Base-by-base conservation (phyloP, 2,888 invertebrate genomes). In the Eupithecia vulgata region DNA sequence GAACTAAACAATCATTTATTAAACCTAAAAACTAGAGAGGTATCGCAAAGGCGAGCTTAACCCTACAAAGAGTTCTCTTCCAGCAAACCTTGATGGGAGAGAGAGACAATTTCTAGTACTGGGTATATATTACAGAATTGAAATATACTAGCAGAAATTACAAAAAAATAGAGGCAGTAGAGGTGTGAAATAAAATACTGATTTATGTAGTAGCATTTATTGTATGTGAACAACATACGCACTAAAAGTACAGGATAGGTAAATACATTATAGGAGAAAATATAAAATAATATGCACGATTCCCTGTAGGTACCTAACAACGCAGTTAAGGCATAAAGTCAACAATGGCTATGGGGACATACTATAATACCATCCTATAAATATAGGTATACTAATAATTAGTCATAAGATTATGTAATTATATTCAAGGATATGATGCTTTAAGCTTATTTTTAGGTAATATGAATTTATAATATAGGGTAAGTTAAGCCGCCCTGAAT, bases 241-340 rank as follows among this genome's bases (percentile, higher is more conserved):
- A 79, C 83, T 86, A 84, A 85, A 62, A 62, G 62, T 62, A 87
- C 84, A 85, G 86, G 82, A 81, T 81, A 81, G 78, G 79, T 85
- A 81, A 84, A 87, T 78, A 77, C 81, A 83, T 81, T 83, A 82
- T 82, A 85, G 83, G 83, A 86, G 81, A 86, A 81, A 83, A 83
- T 87, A 86, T 83, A 83, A 87, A 88, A 89, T 80, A 87, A 88
- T 89, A 89, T 88, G 85, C 88, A 88, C 84, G 87, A 82, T 83
- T 90, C 91, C 91, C 91, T 92, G 91, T 91, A 91, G 86, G 83
- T 90, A 52, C 52, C 52, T 82, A 88, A 89, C 83, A 87, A 87
- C 84, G 84, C 80, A 86, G 82, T 81, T 84, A 87, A 87, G 87
- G 85, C 83, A 80, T 77, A 79, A 52, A 75, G 72, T 78, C 70